These are phyloP conservation scores for Invenusta paracnida DNA, from an alignment of 2,888 invertebrate genomes.

Conservation along the genomic window DNA sequence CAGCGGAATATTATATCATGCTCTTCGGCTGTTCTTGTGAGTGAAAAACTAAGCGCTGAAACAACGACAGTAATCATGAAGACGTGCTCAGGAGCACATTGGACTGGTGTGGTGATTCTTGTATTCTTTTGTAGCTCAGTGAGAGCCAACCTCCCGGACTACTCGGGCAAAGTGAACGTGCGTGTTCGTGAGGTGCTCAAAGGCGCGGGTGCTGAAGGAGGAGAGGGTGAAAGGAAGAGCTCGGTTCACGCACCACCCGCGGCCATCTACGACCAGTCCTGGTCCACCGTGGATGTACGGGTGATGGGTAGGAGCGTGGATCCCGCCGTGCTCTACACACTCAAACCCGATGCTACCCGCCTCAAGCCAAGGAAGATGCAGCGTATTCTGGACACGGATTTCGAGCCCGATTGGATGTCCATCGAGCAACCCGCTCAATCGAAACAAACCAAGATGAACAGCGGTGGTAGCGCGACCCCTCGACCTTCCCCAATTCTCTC, in stretches of 20 bases:
- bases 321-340: conserved; percentile 19
- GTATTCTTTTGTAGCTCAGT: too few species aligned
- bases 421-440: background rate
- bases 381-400: conserved; percentile 47
- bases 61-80: too few species aligned
- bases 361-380: conserved; percentile 44
- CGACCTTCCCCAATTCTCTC: background rate
- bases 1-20: too few species aligned
- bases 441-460: conserved; percentile 45
- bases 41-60: too few species aligned
- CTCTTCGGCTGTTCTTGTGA: too few species aligned
- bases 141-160: too few species aligned
- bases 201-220: too few species aligned
- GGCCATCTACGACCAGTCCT: conserved; percentile 18
- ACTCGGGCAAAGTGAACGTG: conserved; percentile 40
- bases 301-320: conserved; percentile 37
- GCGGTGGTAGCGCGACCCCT: background rate
- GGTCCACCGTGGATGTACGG: conserved; percentile 40
- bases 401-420: conserved; percentile 50
- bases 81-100: too few species aligned
- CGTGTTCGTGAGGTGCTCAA: conserved; percentile 31
- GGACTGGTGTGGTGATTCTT: too few species aligned
- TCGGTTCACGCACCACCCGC: background rate
- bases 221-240: too few species aligned
- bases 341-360: conserved; percentile 32